Base-by-base conservation (phyloP, 1,140 invertebrate species). In the Atta colombica region DNA sequence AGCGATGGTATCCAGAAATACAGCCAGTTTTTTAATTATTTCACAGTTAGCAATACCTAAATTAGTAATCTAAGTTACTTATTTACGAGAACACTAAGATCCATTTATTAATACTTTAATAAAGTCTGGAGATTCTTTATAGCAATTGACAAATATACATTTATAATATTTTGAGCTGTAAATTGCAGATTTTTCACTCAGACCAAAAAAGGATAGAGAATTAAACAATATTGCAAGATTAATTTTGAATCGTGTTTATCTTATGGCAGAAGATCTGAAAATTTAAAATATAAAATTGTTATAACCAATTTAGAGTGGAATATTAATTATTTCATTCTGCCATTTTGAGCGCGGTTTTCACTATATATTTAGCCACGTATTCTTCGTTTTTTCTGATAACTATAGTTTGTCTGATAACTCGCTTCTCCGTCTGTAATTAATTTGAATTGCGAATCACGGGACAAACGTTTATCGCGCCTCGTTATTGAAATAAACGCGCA, bases 401-500 rank as follows among this genome's bases (percentile, higher is more conserved):
- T 58, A 4, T 51, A 39, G 53, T 74, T 14, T 16, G 10, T 35
- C 25, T 18, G 39, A 84, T 75, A 49, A 39, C n/a, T 63, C 45
- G 69, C 55, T 74, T 25, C 18, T 74, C 14, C 12, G 8, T 61
- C 25, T 61, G 61, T 84, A 75, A 84, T 84, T 84, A 84, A 84
- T 84, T 31, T 75, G 25, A 75, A 14, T 35, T 53, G 28, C 28
- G 69, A 63, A n/a, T 14, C 68, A 51, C 39, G 68, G 55, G 55
- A n/a, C 25, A 7, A 63, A 14, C 21, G 60, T 72, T 89, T 55
- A 87, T 85, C 78, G 55, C 53, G 58, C 18, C 18, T 75, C 53
- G 77, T 89, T 71, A 53, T 58, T 66, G 77, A 78, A 77, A 45
- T 51, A 82, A 82, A 90, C 85, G 45, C 60, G 3, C 25, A 21